These are phyloP conservation scores for Aphodius sticticus DNA, from an alignment of 2,888 invertebrate genomes.

Conservation along the genomic window DNA sequence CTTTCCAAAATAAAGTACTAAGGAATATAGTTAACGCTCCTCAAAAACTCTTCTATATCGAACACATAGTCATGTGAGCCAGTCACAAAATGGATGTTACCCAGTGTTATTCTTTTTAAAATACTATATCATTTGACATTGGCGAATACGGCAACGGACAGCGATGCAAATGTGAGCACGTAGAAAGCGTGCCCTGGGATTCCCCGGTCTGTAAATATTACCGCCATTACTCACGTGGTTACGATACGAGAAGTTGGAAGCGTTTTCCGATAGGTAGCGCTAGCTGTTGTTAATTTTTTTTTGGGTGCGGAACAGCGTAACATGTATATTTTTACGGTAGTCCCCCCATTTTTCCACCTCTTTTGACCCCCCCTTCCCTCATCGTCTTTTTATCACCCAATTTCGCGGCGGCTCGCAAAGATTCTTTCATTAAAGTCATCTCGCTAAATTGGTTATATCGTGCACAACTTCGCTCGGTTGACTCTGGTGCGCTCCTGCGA, in stretches of 20 bases:
- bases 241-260: neutral
- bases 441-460: neutral
- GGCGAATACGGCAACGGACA: neutral
- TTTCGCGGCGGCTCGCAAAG: conserved; percentile 4
- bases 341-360: neutral
- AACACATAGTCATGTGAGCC: no score
- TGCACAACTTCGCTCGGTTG: neutral
- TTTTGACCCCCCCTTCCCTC: neutral
- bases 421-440: neutral
- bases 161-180: neutral
- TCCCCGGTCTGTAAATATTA: neutral
- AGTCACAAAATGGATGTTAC: no score
- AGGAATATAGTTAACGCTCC: no score
- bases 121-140: neutral
- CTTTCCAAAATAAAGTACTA: no score
- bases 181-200: neutral
- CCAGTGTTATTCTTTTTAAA: neutral
- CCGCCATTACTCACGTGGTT: neutral
- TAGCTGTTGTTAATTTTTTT: neutral
- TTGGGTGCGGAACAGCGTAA: neutral
- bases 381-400: neutral
- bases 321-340: conserved; percentile 4
- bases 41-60: no score
- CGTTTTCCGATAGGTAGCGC: neutral
- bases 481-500: neutral